Conservation (phyloP, 2,888 invertebrate genomes). For the Rotaria macrura region DNA sequence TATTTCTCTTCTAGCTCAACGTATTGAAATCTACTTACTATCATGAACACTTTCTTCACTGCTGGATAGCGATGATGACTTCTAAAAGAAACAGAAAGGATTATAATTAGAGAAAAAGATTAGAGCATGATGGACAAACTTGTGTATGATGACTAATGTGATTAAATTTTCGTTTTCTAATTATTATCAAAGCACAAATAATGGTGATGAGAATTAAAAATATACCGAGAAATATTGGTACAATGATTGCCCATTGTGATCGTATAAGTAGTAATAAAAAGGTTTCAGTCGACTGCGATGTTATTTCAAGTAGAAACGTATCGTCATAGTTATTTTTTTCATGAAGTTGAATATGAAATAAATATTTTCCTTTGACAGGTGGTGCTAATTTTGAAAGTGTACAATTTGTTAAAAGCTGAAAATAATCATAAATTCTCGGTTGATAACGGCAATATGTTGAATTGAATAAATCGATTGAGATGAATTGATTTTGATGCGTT, state of each 20-base stretch:
- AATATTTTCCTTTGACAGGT: not conserved
- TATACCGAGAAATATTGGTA: not conserved
- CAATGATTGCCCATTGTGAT: not conserved
- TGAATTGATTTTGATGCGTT: not conserved
- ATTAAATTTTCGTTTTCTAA: not conserved
- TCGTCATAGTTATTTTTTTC: not conserved
- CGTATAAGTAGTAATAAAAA: not conserved
- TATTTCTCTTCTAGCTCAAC: no score
- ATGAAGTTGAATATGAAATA: not conserved
- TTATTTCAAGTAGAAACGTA: not conserved
- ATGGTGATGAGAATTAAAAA: not conserved
- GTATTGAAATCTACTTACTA: not conserved
- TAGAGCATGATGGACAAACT: no score
- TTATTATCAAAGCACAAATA: not conserved
- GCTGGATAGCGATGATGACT: not conserved
- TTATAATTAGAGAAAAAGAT: not conserved
- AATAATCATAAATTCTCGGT: not conserved
- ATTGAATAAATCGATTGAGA: not conserved
- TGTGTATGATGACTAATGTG: not conserved
- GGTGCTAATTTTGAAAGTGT: not conserved
- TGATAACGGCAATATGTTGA: not conserved
- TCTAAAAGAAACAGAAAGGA: not conserved
- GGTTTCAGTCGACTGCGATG: not conserved
- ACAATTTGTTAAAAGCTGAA: constrained; percentile 19
- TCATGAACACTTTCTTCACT: not conserved